A percentile compares a stretch with the other conserved stretches of the same genome.
Conservation (phyloP, 1,140 invertebrate species). For the Lepidostoma basale region DNA sequence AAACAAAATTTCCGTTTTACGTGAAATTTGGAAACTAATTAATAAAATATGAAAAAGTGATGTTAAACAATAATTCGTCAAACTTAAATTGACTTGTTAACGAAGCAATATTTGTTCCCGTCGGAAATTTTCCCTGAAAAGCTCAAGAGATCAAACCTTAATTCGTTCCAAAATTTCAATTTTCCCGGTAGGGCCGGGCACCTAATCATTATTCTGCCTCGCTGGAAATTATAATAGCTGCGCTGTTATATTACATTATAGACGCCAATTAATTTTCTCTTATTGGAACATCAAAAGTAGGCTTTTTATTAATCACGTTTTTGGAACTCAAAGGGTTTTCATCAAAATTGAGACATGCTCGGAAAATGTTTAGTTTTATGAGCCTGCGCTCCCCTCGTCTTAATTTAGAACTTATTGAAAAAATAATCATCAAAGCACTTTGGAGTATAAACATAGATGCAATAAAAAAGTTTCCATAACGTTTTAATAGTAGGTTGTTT, state of each 20-base stretch:
- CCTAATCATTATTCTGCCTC: neutral
- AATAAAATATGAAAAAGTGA: neutral
- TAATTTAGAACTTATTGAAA: no score
- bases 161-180: conserved; percentile 15
- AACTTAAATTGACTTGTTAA: conserved; percentile 21
- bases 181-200: neutral
- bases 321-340: neutral
- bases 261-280: conserved; percentile 4
- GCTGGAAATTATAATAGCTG: neutral
- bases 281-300: neutral
- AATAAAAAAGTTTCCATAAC: no score
- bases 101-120: conserved; percentile 16
- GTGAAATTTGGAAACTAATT: no score
- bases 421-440: no score
- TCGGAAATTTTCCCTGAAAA: neutral
- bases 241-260: no score
- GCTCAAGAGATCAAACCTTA: conserved; percentile 1
- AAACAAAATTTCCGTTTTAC: no score
- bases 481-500: no score
- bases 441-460: no score
- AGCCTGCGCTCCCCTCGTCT: no score
- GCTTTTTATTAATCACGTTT: neutral
- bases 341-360: no score
- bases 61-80: conserved; percentile 1
- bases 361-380: no score